A percentile compares a stretch with the other conserved stretches of the same genome.
These are phyloP conservation scores for Metopia argyrocephala DNA, from an alignment of 2,888 invertebrate species.

Conservation along the genomic window DNA sequence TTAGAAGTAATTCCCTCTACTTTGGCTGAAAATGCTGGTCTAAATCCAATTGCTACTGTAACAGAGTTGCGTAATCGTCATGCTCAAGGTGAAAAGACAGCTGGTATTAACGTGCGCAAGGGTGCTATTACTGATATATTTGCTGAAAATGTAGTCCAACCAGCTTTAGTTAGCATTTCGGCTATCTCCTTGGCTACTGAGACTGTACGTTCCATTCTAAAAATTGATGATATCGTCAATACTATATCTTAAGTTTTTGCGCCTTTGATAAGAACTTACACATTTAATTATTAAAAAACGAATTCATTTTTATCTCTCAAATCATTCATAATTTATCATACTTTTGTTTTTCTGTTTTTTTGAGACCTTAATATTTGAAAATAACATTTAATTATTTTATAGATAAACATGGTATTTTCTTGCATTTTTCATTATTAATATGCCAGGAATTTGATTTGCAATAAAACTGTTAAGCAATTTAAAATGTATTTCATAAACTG, in stretches of 20 bases:
- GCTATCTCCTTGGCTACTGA: conserved; percentile 97
- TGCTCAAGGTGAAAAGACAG: conserved; percentile 89
- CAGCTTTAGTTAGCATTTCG: conserved; percentile 95
- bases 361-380: not conserved
- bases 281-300: not conserved
- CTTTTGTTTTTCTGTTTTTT: not conserved
- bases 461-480: not conserved
- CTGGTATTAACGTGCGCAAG: conserved; percentile 97
- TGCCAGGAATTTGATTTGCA: not conserved
- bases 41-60: conserved; percentile 96
- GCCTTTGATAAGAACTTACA: not conserved
- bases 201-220: conserved; percentile 97
- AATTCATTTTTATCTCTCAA: conserved; percentile 15
- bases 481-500: not conserved
- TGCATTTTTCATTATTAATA: conserved; percentile 18
- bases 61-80: conserved; percentile 97
- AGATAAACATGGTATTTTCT: conserved; percentile 24
- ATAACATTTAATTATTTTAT: conserved; percentile 26
- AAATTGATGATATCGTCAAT: conserved; percentile 97
- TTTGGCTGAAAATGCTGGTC: conserved; percentile 91
- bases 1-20: conserved; percentile 96
- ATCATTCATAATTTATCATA: conserved; percentile 32
- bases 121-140: conserved; percentile 98
- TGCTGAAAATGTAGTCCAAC: conserved; percentile 98
- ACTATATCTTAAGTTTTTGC: conserved; percentile 55